Conservation (phyloP, 2,888 invertebrate genomes). For the Melanostoma mellinum region DNA sequence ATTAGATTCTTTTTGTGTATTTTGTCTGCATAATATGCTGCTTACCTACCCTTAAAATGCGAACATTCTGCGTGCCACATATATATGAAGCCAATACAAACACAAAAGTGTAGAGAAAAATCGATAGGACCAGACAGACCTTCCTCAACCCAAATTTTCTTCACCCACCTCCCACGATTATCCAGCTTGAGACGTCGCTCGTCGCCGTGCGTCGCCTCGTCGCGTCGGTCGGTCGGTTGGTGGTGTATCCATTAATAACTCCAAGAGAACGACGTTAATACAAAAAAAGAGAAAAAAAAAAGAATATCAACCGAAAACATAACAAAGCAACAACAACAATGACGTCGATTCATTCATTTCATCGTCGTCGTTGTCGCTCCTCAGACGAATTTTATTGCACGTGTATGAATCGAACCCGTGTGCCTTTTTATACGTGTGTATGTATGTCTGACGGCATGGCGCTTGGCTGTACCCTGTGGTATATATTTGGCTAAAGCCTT, state of each 20-base stretch:
- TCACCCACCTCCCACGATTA: slow-evolving; percentile 53
- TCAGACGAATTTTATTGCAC: slow-evolving; percentile 54
- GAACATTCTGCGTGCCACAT: slow-evolving; percentile 9
- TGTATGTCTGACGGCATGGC: neutral
- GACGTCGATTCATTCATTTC: slow-evolving; percentile 59
- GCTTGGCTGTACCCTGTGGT: slow-evolving; percentile 1
- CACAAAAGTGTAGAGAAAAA: slow-evolving; percentile 27
- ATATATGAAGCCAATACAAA: slow-evolving; percentile 16
- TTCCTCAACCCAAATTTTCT: slow-evolving; percentile 71
- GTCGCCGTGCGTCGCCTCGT: slow-evolving; percentile 6
- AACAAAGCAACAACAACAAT: slow-evolving; percentile 1
- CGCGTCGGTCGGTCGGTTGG: neutral
- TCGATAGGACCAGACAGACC: slow-evolving; percentile 72
- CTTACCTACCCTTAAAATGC: neutral
- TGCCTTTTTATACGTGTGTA: slow-evolving; percentile 2
- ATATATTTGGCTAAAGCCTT: slow-evolving; percentile 51
- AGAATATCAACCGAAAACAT: slow-evolving; percentile 25
- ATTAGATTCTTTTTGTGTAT: no score
- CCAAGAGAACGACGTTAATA: slow-evolving; percentile 42
- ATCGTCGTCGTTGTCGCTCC: neutral
- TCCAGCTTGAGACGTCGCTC: neutral
- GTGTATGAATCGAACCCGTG: slow-evolving; percentile 8
- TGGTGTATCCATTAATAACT: slow-evolving; percentile 54
- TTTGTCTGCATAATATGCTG: no score
- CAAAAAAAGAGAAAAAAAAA: slow-evolving; percentile 26